These are phyloP conservation scores for Asbolus verrucosus DNA, from an alignment of 1,140 invertebrate species.

Conservation along the genomic window DNA sequence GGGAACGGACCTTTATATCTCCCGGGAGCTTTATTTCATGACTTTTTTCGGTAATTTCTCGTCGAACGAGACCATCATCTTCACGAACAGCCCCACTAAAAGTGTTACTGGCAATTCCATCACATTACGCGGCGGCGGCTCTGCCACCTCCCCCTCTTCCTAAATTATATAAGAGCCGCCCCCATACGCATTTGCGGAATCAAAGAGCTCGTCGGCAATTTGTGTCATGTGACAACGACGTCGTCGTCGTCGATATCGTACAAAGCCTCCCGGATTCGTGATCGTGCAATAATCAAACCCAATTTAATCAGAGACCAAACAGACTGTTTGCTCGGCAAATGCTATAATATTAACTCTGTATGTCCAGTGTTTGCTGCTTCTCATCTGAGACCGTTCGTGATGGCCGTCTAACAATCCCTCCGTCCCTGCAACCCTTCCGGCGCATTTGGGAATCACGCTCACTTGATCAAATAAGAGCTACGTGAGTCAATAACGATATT, in stretches of 20 bases:
- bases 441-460: conserved; percentile 45
- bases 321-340: conserved; percentile 54
- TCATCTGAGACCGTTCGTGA: conserved; percentile 50
- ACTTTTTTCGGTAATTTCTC: conserved; percentile 48
- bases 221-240: conserved; percentile 31
- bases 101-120: conserved; percentile 47
- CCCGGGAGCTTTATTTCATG: conserved; percentile 44
- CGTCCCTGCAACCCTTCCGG: conserved; percentile 39
- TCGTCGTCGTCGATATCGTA: conserved; percentile 11
- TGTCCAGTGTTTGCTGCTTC: conserved; percentile 55
- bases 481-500: conserved; percentile 45
- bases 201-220: conserved; percentile 26
- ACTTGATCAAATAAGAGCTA: conserved; percentile 45
- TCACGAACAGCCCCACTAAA: conserved; percentile 43
- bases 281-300: conserved; percentile 55
- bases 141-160: conserved; percentile 12
- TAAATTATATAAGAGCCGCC: conserved; percentile 36
- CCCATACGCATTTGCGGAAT: conserved; percentile 31
- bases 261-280: conserved; percentile 29
- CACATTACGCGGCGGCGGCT: conserved; percentile 39
- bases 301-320: conserved; percentile 57
- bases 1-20: conserved; percentile 47
- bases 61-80: conserved; percentile 41
- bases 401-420: conserved; percentile 39
- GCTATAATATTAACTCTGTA: conserved; percentile 56